These are phyloP conservation scores for Mycalesis mineus DNA, from an alignment of 2,888 invertebrate genomes.

Conservation along the genomic window DNA sequence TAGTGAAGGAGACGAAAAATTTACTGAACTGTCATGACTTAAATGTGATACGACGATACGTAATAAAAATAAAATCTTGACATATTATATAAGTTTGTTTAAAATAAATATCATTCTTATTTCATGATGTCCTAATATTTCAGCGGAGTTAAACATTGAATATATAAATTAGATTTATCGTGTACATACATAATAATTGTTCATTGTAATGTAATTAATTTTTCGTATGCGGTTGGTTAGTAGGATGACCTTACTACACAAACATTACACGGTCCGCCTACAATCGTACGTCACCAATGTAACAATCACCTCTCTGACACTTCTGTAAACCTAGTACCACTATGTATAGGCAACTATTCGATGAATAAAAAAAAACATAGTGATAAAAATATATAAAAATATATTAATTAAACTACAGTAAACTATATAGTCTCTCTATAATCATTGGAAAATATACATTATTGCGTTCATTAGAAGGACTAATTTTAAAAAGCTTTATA, in stretches of 20 bases:
- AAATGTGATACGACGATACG: too few species aligned
- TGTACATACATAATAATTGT: not conserved
- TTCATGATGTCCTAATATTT: too few species aligned
- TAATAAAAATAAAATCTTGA: too few species aligned
- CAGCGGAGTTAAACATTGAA: too few species aligned
- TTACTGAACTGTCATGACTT: too few species aligned
- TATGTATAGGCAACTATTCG: constrained; percentile 72
- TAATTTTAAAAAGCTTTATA: not conserved
- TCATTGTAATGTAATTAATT: not conserved
- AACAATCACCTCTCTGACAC: constrained; percentile 44
- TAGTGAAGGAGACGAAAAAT: too few species aligned
- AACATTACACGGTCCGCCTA: constrained; percentile 3
- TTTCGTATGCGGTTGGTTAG: not conserved
- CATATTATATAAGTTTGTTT: too few species aligned
- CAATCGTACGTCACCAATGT: constrained; percentile 30
- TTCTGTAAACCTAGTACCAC: constrained; percentile 66
- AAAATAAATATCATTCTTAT: too few species aligned
- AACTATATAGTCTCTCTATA: not conserved
- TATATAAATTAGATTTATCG: too few species aligned
- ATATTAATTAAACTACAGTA: too few species aligned
- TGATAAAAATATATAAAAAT: not conserved
- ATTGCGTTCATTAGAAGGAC: not conserved
- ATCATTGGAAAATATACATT: not conserved
- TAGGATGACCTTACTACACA: constrained; percentile 1
- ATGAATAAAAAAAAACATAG: constrained; percentile 55